Conservation (phyloP, 2,888 invertebrate species). For the Melanostoma scalare region DNA sequence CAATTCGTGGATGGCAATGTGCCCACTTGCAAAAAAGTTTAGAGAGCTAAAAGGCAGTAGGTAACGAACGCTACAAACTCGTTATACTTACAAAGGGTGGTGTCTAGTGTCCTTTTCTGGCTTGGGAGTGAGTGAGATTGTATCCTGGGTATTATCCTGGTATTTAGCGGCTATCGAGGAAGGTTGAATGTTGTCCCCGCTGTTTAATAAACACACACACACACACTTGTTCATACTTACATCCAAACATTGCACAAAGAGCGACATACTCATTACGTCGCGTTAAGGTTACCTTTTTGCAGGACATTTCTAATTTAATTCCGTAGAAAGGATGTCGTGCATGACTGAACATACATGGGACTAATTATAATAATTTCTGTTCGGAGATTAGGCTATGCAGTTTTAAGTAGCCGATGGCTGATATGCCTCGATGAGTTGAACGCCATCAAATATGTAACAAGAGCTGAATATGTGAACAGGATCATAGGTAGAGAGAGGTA, state of each 20-base stretch:
- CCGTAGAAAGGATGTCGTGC: constrained; percentile 70
- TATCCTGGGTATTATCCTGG: constrained; percentile 66
- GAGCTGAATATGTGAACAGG: constrained; percentile 12
- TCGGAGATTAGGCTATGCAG: constrained; percentile 70
- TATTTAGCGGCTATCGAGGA: constrained; percentile 60
- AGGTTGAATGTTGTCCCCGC: constrained; percentile 46
- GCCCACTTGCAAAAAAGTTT: constrained; percentile 57
- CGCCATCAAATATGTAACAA: constrained; percentile 63
- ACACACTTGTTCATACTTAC: not conserved
- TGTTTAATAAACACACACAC: constrained; percentile 22
- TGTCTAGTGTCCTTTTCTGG: constrained; percentile 21
- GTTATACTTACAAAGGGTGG: not conserved
- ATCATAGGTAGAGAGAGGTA: constrained; percentile 2
- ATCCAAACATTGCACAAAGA: too few species aligned
- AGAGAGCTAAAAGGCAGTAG: constrained; percentile 45
- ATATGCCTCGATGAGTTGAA: constrained; percentile 65
- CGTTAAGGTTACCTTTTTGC: constrained; percentile 50
- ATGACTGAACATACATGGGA: constrained; percentile 69
- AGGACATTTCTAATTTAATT: constrained; percentile 70
- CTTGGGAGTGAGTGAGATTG: constrained; percentile 13
- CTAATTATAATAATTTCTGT: constrained; percentile 72
- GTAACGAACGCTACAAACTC: not conserved
- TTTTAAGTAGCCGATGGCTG: constrained; percentile 71
- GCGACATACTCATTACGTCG: constrained; percentile 41
- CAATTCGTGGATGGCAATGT: constrained; percentile 67